Percentiles rank a stretch among this genome's conserved stretches.
Conservation (phyloP, 2,888 invertebrate genomes). For the Spisula subtruncata region DNA sequence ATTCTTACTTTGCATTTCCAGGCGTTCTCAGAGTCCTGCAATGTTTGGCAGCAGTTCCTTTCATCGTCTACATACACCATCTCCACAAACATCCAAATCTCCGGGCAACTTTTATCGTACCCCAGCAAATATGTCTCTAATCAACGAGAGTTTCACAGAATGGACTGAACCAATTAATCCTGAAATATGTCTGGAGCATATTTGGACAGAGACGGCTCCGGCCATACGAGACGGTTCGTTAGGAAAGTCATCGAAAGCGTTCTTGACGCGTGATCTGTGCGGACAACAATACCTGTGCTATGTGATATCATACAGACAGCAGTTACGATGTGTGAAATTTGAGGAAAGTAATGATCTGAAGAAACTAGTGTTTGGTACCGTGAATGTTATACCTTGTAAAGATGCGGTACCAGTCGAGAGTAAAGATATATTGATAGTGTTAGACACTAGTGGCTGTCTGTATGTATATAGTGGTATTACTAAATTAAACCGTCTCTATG, state of each 20-base stretch:
- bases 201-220: constrained; percentile 93
- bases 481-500: constrained; percentile 92
- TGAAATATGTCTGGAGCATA: constrained; percentile 95
- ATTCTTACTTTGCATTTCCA: constrained; percentile 69
- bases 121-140: constrained; percentile 82
- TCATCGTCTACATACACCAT: constrained; percentile 83
- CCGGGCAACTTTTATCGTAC: constrained; percentile 79
- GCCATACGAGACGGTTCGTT: constrained; percentile 87
- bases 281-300: constrained; percentile 95
- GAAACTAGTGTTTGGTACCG: constrained; percentile 92
- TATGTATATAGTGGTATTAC: constrained; percentile 94
- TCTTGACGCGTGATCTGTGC: constrained; percentile 94
- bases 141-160: constrained; percentile 80
- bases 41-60: constrained; percentile 79
- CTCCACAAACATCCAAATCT: constrained; percentile 79
- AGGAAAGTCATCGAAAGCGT: constrained; percentile 92
- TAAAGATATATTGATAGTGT: constrained; percentile 94
- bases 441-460: constrained; percentile 94
- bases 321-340: constrained; percentile 89
- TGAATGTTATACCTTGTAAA: constrained; percentile 92
- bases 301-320: constrained; percentile 90
- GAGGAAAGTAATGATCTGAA: constrained; percentile 88
- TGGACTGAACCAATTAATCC: constrained; percentile 92
- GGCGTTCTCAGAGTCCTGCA: constrained; percentile 89
- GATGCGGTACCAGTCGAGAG: constrained; percentile 94